A percentile compares a stretch with the other conserved stretches of the same genome.
phyloP scores from a whole-genome alignment of 2,797 vertebrate species.

The Mormyrus hasselquistii region DNA sequence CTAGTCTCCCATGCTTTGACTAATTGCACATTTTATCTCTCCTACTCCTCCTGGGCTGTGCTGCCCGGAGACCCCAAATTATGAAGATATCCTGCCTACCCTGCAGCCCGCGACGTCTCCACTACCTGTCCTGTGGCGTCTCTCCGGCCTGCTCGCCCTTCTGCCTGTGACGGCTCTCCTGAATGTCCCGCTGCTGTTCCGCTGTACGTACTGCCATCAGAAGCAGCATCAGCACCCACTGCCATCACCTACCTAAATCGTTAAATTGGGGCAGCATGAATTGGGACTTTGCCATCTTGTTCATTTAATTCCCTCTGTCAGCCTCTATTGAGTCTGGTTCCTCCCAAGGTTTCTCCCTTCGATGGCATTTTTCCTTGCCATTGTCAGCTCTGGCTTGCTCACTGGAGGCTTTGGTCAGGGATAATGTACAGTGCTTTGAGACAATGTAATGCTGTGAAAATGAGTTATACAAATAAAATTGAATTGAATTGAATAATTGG shows the following conservation, averaged over 20 bases:
- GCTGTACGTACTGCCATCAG: not conserved
- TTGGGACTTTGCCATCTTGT: not conserved
- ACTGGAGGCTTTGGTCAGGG: not conserved
- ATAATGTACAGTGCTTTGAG: not conserved
- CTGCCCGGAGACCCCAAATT: not conserved
- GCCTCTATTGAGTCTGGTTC: not conserved
- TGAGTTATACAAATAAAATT: not conserved
- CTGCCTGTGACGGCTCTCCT: not conserved
- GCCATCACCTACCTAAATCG: too few species aligned
- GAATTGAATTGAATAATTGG: not conserved
- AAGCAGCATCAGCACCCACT: too few species aligned
- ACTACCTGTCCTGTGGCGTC: not conserved
- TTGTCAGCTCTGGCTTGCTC: not conserved
- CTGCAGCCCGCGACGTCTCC: not conserved
- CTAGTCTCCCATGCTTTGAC: too few species aligned
- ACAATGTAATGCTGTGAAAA: not conserved
- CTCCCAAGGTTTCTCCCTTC: not conserved
- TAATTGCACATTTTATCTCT: not conserved
- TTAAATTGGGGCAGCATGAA: not conserved
- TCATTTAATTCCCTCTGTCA: not conserved
- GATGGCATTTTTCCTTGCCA: not conserved
- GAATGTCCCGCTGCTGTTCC: not conserved
- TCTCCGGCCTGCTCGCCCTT: not conserved
- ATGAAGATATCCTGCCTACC: not conserved
- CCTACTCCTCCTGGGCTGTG: not conserved